A percentile compares a stretch with the other conserved stretches of the same genome.
phyloP scores from a whole-genome alignment of 2,113 vertebrate genomes.

The Dinomys branickii region DNA sequence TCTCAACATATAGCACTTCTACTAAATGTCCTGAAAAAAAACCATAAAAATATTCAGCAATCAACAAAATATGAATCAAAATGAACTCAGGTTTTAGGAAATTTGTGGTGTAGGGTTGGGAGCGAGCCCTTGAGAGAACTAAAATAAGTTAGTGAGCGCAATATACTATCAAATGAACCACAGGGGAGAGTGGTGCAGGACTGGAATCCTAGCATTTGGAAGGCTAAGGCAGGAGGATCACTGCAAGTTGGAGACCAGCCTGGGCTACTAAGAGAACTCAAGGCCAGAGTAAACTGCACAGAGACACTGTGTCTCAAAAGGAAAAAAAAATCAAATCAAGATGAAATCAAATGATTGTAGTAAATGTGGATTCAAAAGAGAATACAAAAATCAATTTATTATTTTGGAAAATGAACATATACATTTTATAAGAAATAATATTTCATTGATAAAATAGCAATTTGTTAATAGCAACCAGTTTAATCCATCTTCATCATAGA shows the following conservation, averaged over 20 bases:
- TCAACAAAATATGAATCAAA: constrained; percentile 36
- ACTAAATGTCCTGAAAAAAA: neutral
- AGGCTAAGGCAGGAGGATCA: too few species aligned
- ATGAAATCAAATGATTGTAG: neutral
- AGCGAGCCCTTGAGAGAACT: neutral
- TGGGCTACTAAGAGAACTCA: too few species aligned
- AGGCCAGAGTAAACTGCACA: too few species aligned
- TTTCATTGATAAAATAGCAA: neutral
- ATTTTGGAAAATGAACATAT: neutral
- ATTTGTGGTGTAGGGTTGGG: neutral
- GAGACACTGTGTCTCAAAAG: too few species aligned
- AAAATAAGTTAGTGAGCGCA: neutral
- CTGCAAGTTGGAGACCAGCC: too few species aligned
- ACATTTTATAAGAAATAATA: constrained; percentile 29
- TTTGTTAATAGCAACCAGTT: neutral
- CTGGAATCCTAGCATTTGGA: too few species aligned
- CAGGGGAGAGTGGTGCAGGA: too few species aligned
- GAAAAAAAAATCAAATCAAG: neutral
- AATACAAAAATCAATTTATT: constrained; percentile 25
- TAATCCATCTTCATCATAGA: neutral
- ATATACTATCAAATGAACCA: neutral
- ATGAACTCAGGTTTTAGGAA: neutral
- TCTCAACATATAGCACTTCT: neutral
- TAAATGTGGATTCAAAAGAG: neutral
- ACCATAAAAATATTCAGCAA: constrained; percentile 25